Conservation (phyloP, 2,888 invertebrate species). For the Lobophora halterata region DNA sequence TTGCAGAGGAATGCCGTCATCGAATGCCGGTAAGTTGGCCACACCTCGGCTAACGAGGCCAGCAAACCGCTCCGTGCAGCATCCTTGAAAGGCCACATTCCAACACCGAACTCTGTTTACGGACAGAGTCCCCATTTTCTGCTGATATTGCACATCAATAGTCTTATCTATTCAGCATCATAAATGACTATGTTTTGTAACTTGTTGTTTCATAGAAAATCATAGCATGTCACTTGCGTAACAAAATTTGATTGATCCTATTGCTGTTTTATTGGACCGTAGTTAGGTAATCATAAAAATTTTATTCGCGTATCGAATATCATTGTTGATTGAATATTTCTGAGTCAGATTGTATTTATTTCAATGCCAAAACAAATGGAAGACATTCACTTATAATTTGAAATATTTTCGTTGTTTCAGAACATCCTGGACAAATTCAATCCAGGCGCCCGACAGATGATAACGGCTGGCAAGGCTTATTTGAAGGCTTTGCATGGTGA, state of each 20-base stretch:
- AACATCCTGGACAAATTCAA: constrained; percentile 98
- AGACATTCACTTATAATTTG: constrained; percentile 3
- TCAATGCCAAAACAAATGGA: constrained; percentile 2
- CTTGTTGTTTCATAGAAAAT: constrained; percentile 33
- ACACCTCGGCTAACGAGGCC: constrained; percentile 64
- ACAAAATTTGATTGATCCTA: constrained; percentile 45
- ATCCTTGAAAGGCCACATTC: constrained; percentile 80
- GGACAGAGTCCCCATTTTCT: constrained; percentile 65
- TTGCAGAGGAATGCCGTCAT: constrained; percentile 64
- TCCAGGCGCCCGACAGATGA: constrained; percentile 95
- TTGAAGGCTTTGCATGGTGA: constrained; percentile 96
- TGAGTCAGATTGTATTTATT: constrained; percentile 9
- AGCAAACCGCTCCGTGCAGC: constrained; percentile 49
- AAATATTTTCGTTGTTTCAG: constrained; percentile 82
- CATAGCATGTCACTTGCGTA: constrained; percentile 31
- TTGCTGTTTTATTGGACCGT: constrained; percentile 25
- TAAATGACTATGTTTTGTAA: constrained; percentile 34
- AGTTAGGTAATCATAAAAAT: constrained; percentile 26
- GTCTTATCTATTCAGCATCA: constrained; percentile 34
- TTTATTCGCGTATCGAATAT: constrained; percentile 14
- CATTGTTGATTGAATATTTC: constrained; percentile 12
- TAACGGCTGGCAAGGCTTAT: constrained; percentile 96
- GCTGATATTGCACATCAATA: constrained; percentile 43
- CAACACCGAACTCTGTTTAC: constrained; percentile 64
- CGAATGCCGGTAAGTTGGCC: constrained; percentile 48